These are phyloP conservation scores for Dicentrarchus labrax DNA, from an alignment of 2,113 vertebrate genomes.

Conservation along the genomic window DNA sequence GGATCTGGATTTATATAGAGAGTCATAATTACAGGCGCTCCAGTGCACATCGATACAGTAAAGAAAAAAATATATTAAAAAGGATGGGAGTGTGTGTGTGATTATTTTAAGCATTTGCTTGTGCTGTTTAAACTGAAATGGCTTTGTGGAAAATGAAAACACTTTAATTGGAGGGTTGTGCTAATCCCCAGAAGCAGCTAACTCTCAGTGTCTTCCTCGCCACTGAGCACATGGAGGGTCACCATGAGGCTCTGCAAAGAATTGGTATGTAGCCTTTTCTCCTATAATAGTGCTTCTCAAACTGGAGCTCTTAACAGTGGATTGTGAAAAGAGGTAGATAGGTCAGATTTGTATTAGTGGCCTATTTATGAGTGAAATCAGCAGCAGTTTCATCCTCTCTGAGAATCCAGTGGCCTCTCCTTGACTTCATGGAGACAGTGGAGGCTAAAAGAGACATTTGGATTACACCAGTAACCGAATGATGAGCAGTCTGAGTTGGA, in stretches of 20 bases:
- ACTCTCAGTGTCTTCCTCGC: constrained; percentile 10
- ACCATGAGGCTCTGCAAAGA: constrained; percentile 6
- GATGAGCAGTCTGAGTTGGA: background rate
- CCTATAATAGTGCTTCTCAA: background rate
- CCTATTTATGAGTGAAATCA: background rate
- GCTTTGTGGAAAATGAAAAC: constrained; percentile 75
- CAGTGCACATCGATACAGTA: constrained; percentile 60
- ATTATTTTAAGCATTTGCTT: constrained; percentile 75
- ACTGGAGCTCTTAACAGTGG: no score
- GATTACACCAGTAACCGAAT: background rate
- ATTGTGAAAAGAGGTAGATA: no score
- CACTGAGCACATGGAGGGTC: constrained; percentile 6
- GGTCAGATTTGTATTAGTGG: no score
- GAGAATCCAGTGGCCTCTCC: no score
- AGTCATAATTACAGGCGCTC: constrained; percentile 78
- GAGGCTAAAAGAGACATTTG: background rate
- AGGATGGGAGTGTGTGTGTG: constrained; percentile 30
- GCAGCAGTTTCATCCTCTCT: background rate
- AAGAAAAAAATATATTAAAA: constrained; percentile 61
- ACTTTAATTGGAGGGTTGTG: constrained; percentile 74
- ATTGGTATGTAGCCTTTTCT: constrained; percentile 5
- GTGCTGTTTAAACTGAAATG: constrained; percentile 70
- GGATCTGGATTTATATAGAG: constrained; percentile 80
- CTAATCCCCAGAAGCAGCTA: constrained; percentile 53
- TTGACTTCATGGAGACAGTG: background rate